phyloP scores from a whole-genome alignment of 2,888 invertebrate genomes.

The Petrophora chlorosata region DNA sequence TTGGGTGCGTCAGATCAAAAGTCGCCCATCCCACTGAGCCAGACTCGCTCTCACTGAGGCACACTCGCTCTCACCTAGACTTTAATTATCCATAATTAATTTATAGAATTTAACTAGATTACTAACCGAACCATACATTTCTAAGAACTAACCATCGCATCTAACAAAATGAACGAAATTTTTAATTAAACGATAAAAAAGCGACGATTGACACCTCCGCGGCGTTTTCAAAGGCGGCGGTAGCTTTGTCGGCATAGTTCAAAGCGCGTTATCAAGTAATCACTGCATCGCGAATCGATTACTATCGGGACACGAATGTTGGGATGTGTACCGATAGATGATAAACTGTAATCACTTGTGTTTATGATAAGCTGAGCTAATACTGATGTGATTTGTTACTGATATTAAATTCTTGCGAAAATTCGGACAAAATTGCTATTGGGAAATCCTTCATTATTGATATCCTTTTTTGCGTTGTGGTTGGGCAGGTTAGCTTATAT shows the following conservation, averaged over 20 bases:
- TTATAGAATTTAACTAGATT: too few species aligned
- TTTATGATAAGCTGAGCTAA: constrained; percentile 24
- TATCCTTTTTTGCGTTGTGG: too few species aligned
- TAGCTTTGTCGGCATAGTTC: constrained; percentile 46
- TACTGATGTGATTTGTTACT: constrained; percentile 32
- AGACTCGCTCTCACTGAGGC: too few species aligned
- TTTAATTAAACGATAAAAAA: constrained; percentile 45
- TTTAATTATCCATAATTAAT: too few species aligned
- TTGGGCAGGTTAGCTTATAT: too few species aligned
- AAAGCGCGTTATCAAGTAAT: constrained; percentile 47
- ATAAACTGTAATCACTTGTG: constrained; percentile 27
- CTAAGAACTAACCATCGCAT: too few species aligned
- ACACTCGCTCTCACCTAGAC: too few species aligned
- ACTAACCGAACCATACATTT: constrained; percentile 10
- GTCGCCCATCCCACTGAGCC: too few species aligned
- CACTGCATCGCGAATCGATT: constrained; percentile 42
- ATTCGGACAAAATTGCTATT: too few species aligned
- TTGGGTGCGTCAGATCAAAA: too few species aligned
- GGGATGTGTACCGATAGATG: constrained; percentile 22
- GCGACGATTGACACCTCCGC: constrained; percentile 40
- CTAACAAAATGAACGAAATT: constrained; percentile 17
- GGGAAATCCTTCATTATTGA: too few species aligned
- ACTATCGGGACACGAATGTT: constrained; percentile 36
- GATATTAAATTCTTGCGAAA: constrained; percentile 22
- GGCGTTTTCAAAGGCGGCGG: constrained; percentile 52